phyloP scores from a whole-genome alignment of 2,797 vertebrate genomes.

The Sebastes baramenuke region DNA sequence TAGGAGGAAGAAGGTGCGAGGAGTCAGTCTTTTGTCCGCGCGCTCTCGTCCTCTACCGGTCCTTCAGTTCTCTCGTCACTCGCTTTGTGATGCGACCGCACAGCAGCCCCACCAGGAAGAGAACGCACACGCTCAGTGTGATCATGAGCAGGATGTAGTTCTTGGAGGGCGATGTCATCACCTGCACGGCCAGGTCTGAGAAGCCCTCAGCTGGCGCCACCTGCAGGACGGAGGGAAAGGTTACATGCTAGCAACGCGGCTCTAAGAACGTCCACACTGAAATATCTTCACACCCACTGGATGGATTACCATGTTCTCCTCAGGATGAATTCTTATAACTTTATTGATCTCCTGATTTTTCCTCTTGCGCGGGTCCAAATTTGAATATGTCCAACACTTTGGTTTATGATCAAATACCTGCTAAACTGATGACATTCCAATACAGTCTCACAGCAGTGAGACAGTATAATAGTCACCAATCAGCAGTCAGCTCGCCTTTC shows the following conservation, averaged over 20 bases:
- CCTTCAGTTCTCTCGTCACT: slow-evolving; percentile 94
- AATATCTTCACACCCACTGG: too few species aligned
- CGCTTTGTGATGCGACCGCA: slow-evolving; percentile 97
- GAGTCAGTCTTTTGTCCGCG: slow-evolving; percentile 24
- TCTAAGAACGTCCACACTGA: too few species aligned
- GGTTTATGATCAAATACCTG: too few species aligned
- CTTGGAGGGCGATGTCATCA: slow-evolving; percentile 95
- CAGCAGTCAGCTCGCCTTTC: too few species aligned
- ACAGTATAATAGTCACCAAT: too few species aligned
- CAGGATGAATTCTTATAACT: too few species aligned
- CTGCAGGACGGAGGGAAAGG: slow-evolving; percentile 63
- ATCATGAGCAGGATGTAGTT: slow-evolving; percentile 95
- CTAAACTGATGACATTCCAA: too few species aligned
- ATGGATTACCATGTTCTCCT: too few species aligned
- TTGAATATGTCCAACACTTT: too few species aligned
- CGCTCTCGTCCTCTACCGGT: slow-evolving; percentile 88
- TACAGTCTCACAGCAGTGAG: too few species aligned
- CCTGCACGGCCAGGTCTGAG: slow-evolving; percentile 94
- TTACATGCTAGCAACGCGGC: neutral
- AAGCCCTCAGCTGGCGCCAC: slow-evolving; percentile 97
- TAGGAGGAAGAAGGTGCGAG: slow-evolving; percentile 4
- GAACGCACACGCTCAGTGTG: slow-evolving; percentile 87
- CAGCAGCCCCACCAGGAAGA: slow-evolving; percentile 95
- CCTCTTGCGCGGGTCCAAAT: too few species aligned
- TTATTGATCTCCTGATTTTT: too few species aligned